phyloP scores from a whole-genome alignment of 2,797 vertebrate genomes.

The Fringilla coelebs region DNA sequence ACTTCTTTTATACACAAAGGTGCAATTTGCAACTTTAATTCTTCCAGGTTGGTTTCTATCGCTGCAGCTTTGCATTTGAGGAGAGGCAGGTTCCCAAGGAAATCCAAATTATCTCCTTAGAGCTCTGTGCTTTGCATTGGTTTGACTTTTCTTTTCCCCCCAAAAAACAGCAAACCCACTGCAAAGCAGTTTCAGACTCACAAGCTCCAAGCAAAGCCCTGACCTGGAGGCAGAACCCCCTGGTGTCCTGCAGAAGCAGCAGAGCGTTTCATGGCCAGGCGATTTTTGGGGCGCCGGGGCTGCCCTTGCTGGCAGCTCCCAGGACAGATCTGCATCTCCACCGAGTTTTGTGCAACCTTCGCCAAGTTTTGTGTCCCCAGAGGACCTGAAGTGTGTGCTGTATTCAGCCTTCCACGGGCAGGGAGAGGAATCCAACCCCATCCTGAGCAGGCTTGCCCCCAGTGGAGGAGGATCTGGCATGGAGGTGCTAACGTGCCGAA shows the following conservation, averaged over 20 bases:
- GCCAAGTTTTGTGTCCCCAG: background rate
- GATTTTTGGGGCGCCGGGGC: background rate
- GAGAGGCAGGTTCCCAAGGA: background rate
- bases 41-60: background rate
- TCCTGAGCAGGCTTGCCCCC: rapidly evolving
- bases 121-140: background rate
- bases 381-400: rapidly evolving
- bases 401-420: background rate
- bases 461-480: background rate
- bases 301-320: background rate
- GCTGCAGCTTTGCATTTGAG: background rate
- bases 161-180: background rate
- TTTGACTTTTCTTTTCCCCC: rapidly evolving
- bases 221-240: background rate
- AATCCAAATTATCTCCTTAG: background rate
- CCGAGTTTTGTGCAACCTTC: background rate
- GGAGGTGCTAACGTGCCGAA: constrained; percentile 1
- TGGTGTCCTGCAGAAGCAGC: background rate
- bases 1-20: background rate
- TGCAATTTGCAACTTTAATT: background rate
- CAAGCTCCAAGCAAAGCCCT: background rate
- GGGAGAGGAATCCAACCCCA: background rate
- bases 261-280: background rate
- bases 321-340: background rate
- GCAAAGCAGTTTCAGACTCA: background rate